Conservation (phyloP, 1,140 invertebrate species). For the Cepaea nemoralis region DNA sequence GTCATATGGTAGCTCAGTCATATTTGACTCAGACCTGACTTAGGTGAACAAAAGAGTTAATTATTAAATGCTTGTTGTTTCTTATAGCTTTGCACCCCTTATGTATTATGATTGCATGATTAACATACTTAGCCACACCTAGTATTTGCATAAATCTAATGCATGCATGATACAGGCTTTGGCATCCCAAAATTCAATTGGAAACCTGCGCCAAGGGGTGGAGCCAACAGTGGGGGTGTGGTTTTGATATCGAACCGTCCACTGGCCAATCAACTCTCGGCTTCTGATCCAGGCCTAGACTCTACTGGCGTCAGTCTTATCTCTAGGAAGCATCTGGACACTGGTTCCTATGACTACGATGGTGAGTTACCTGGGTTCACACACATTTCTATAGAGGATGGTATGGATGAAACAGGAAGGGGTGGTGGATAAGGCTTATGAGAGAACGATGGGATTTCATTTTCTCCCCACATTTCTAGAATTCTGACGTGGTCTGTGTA, state of each 20-base stretch:
- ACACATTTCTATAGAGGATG: not conserved
- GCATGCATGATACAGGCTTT: conserved; percentile 53
- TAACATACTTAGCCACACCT: not conserved
- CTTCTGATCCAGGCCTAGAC: conserved; percentile 35
- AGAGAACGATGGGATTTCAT: too few species aligned
- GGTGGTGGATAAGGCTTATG: too few species aligned
- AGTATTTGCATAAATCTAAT: not conserved
- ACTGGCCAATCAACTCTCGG: conserved; percentile 36
- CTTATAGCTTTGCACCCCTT: too few species aligned
- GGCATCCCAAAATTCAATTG: conserved; percentile 57
- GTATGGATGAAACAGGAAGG: too few species aligned
- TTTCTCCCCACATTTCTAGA: too few species aligned
- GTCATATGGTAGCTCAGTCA: too few species aligned
- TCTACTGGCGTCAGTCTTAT: conserved; percentile 55
- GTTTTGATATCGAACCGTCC: conserved; percentile 55
- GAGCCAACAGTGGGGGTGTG: conserved; percentile 45
- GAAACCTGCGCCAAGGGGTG: conserved; percentile 47
- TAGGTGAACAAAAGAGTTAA: too few species aligned
- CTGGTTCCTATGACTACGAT: conserved; percentile 49
- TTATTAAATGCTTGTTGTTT: too few species aligned
- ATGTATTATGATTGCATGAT: not conserved
- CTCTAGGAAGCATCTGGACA: conserved; percentile 52
- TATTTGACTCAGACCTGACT: too few species aligned
- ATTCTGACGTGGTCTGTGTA: too few species aligned
- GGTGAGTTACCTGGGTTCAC: conserved; percentile 46